A percentile compares a stretch with the other conserved stretches of the same genome.
Evolutionary conservation across 2,113 vertebrate species (phyloP).

Genomic region (Amphiprion ocellaris): DNA sequence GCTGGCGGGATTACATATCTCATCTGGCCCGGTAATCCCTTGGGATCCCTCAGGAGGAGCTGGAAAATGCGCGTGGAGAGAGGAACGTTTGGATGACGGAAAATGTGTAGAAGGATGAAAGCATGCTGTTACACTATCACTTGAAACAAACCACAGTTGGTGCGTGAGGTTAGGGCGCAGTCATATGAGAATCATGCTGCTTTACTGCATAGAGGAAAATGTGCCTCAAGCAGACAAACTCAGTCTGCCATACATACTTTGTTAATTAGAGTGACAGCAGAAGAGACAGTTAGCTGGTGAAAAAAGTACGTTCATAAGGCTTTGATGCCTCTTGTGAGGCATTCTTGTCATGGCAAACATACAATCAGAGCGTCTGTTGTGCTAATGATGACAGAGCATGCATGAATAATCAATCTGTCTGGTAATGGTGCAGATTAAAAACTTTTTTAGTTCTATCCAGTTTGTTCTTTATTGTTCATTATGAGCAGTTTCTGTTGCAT

Average conservation of each 20-base stretch:
- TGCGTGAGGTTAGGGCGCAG: too few species aligned
- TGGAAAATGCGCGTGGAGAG: too few species aligned
- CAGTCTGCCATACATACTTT: background rate
- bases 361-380: background rate
- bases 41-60: too few species aligned
- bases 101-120: too few species aligned
- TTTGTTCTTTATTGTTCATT: conserved; percentile 1
- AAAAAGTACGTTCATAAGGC: conserved; percentile 10
- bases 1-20: too few species aligned
- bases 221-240: background rate
- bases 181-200: background rate
- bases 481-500: background rate
- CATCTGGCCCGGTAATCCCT: too few species aligned
- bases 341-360: conserved; percentile 19
- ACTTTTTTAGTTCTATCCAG: background rate
- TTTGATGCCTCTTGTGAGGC: background rate
- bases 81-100: too few species aligned
- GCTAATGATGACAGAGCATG: conserved; percentile 12
- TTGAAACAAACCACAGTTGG: background rate
- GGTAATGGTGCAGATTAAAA: background rate
- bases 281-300: conserved; percentile 19
- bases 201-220: conserved; percentile 10
- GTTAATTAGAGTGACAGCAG: conserved; percentile 41
- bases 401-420: background rate
- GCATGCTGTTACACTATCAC: background rate